Evolutionary conservation across 2,797 vertebrate genomes (phyloP).

Genomic region (Taenioides sp.): DNA sequence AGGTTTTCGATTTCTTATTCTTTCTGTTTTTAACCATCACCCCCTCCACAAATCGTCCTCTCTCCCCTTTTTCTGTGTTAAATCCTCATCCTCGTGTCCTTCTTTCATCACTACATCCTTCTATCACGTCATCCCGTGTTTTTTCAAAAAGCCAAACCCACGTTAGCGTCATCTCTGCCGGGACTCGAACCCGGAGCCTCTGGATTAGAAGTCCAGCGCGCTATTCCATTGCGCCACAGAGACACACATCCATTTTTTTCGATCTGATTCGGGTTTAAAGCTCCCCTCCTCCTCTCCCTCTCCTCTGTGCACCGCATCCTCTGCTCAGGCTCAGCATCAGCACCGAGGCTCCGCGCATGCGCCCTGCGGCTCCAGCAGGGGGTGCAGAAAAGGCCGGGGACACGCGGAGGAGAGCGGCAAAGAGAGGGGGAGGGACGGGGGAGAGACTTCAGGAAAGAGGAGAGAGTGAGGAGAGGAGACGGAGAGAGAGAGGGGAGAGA

Average conservation of each 20-base stretch:
- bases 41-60: not conserved
- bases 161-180: conserved; percentile 94
- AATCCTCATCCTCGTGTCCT: no score
- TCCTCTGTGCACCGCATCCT: conserved; percentile 59
- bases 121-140: not conserved
- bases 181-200: conserved; percentile 99
- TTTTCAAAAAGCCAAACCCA: conserved; percentile 40
- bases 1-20: no score
- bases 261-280: conserved; percentile 63
- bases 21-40: not conserved
- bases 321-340: conserved; percentile 80
- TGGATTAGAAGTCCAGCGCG: conserved; percentile 99
- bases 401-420: no score
- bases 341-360: conserved; percentile 33
- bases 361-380: conserved; percentile 23
- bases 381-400: conserved; percentile 43
- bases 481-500: not conserved
- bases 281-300: conserved; percentile 30
- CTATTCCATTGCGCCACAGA: conserved; percentile 99
- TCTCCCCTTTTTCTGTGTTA: not conserved
- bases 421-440: not conserved
- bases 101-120: not conserved
- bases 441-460: not conserved
- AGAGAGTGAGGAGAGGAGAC: no score
- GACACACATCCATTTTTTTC: conserved; percentile 73